Evolutionary conservation across 2,888 invertebrate genomes (phyloP), one percentile per base, ranked within the genome.

Genomic region (Agrotis clavis): DNA sequence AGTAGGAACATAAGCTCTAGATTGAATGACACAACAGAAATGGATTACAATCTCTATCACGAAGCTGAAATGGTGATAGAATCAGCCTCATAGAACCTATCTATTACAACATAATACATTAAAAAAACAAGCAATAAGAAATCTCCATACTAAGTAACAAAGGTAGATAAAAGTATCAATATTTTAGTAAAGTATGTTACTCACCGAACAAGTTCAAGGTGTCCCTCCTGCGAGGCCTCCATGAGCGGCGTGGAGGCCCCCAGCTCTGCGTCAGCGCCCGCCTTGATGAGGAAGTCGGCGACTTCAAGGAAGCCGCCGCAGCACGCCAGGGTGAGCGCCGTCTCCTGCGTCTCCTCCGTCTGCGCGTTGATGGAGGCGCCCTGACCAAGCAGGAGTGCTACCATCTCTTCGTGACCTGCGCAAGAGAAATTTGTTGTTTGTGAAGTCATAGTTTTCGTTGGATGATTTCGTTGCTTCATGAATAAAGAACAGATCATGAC

Each of bases 211-310:
- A 99, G 97, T 90, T 99, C 99, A 25, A 99, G 96, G 91, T 99
- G 99, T 18, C 99, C 99, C 93, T 99, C 99, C 94, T 99, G 99
- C 6, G 99, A 98, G 56, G 99, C 99, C 95, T 99, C 99, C 99
- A 99, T 99, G 6, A 99, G 97, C 0, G 99, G 99, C 18, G 99
- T 99, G 69, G 99, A 99, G 19, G 99, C 99, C 97, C 99, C 99
- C 54, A 99, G 96, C 93, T 99, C 99, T 65, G 99, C 97, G 92
- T 99, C 99, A 4, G 99, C 99, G 57, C 99, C 99, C 64, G 99
- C 98, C 93, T 99, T 99, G 86, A 99, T 98, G 67, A 99, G 97
- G 94, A 99, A 99, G 93, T 99, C 99, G 0, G 99, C 99, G 63
- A 96, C 96, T 92, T 99, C 99, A 59, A 98, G 97, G 94, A 99